phyloP scores from a whole-genome alignment of 2,797 vertebrate genomes.

The Xiphophorus birchmanni region DNA sequence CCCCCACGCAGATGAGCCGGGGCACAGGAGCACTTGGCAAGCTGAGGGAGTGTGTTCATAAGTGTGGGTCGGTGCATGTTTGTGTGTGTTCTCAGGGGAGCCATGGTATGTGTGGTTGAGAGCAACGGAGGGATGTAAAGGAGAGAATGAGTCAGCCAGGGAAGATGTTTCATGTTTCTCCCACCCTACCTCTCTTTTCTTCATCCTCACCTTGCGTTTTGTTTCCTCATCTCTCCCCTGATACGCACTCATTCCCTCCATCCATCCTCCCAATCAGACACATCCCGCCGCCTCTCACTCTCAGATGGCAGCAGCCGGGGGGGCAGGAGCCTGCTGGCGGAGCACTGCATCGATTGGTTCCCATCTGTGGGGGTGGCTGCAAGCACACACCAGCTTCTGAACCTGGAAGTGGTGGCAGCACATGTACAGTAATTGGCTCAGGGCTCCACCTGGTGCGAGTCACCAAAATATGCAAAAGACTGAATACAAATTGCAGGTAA shows the following conservation, averaged over 20 bases:
- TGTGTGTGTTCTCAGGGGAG: constrained; percentile 52
- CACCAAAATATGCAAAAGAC: constrained; percentile 50
- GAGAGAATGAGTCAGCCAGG: constrained; percentile 74
- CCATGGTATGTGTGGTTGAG: constrained; percentile 49
- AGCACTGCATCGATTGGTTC: constrained; percentile 74
- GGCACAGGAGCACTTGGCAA: constrained; percentile 73
- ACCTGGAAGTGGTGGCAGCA: constrained; percentile 55
- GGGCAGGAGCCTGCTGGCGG: constrained; percentile 73
- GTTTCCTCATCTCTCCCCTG: constrained; percentile 52
- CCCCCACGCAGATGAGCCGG: constrained; percentile 79
- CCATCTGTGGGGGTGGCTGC: constrained; percentile 74
- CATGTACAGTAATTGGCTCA: constrained; percentile 44
- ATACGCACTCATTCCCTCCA: constrained; percentile 57
- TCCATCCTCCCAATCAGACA: constrained; percentile 20
- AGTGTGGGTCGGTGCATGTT: constrained; percentile 50
- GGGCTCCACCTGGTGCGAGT: constrained; percentile 53
- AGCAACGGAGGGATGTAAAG: constrained; percentile 50
- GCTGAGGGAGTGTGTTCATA: constrained; percentile 60
- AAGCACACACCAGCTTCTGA: constrained; percentile 50
- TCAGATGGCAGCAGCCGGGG: constrained; percentile 73
- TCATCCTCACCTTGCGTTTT: constrained; percentile 61
- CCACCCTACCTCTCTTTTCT: constrained; percentile 24
- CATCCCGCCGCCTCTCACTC: constrained; percentile 57
- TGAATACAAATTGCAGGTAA: constrained; percentile 36
- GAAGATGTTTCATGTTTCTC: constrained; percentile 58